Conservation (phyloP, 2,113 vertebrate genomes). For the Cettia cetti region DNA sequence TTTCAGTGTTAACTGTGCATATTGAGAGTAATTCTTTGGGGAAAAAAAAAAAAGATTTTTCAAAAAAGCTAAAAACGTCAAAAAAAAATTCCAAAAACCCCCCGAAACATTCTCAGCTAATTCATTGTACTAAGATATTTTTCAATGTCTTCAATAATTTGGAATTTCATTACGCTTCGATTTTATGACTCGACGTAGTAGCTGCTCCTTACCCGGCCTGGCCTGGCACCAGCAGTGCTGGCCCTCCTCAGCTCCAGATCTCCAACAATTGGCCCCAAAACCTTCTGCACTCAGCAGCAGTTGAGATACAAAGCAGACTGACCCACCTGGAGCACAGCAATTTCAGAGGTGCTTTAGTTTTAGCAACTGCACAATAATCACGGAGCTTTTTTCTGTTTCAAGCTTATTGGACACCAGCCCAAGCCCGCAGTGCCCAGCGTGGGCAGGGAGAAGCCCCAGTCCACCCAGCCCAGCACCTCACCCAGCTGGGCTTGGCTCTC, state of each 20-base stretch:
- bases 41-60: constrained; percentile 68
- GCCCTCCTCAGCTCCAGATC: background rate
- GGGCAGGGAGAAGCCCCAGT: background rate
- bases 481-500: constrained; percentile 75
- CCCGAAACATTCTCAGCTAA: constrained; percentile 46
- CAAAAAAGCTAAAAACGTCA: constrained; percentile 48
- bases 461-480: background rate
- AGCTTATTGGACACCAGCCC: constrained; percentile 12
- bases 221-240: background rate
- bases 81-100: background rate
- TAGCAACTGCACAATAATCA: constrained; percentile 61
- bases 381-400: constrained; percentile 59
- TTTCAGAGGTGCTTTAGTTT: constrained; percentile 64
- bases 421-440: background rate
- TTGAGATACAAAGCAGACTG: constrained; percentile 37
- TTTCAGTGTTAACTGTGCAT: constrained; percentile 84
- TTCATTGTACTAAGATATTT: constrained; percentile 44
- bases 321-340: constrained; percentile 49
- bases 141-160: constrained; percentile 70
- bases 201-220: constrained; percentile 62
- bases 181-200: constrained; percentile 55
- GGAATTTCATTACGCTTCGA: constrained; percentile 60
- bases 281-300: constrained; percentile 29
- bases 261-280: constrained; percentile 13
- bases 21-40: constrained; percentile 73